These are phyloP conservation scores for Nannospalax galili DNA, from an alignment of 2,113 vertebrate species.

Conservation along the genomic window DNA sequence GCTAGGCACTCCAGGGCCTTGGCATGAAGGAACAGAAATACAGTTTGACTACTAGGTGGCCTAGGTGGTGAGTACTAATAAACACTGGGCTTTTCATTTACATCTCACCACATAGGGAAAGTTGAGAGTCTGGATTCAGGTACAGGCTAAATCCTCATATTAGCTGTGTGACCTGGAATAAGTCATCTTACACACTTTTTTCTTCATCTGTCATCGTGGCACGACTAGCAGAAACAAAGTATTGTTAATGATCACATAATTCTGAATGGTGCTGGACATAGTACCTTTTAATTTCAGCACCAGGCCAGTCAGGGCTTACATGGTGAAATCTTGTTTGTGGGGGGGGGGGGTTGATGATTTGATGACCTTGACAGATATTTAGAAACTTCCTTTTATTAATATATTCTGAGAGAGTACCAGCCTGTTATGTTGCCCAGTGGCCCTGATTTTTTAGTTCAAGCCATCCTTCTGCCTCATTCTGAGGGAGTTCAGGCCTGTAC, in stretches of 20 bases:
- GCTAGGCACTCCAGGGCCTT: neutral
- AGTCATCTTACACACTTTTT: neutral
- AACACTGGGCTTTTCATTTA: neutral
- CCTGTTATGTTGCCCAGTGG: neutral
- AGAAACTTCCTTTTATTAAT: neutral
- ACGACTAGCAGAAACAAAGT: neutral
- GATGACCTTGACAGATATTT: neutral
- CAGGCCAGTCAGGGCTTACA: neutral
- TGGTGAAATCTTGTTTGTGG: neutral
- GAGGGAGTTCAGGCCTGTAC: neutral
- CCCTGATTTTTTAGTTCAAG: neutral
- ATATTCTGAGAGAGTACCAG: neutral
- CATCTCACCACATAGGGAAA: neutral
- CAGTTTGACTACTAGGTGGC: neutral
- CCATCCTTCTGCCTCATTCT: neutral
- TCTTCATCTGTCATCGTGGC: neutral
- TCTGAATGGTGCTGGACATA: neutral
- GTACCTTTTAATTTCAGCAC: neutral
- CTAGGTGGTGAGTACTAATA: neutral
- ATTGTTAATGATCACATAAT: neutral
- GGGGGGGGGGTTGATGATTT: no score
- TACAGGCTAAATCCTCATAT: neutral
- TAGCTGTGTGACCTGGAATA: neutral
- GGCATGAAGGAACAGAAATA: neutral
- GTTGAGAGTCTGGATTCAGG: slow-evolving; percentile 17